Conservation (phyloP, 2,113 vertebrate genomes). For the Microcebus murinus region DNA sequence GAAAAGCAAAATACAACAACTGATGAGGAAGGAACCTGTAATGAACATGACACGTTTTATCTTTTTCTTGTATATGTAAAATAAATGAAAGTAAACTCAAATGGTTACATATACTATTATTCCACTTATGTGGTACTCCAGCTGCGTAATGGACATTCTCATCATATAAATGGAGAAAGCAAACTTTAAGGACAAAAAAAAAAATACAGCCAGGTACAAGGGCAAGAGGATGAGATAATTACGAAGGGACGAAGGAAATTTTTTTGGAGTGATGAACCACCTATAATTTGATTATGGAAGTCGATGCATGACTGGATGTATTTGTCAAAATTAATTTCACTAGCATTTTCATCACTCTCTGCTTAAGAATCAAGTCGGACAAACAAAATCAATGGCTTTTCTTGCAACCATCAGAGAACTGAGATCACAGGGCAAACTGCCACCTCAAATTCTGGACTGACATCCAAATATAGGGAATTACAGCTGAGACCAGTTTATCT, state of each 20-base stretch:
- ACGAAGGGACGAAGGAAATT: background rate
- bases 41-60: background rate
- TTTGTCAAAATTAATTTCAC: background rate
- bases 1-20: background rate
- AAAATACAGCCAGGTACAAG: background rate
- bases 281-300: background rate
- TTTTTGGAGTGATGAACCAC: background rate
- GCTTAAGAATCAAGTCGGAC: background rate
- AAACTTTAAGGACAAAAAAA: background rate
- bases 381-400: background rate
- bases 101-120: background rate
- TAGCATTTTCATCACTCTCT: background rate
- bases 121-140: background rate
- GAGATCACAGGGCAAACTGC: background rate
- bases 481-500: background rate
- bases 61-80: background rate
- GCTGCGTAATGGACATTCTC: background rate
- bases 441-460: background rate
- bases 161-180: background rate
- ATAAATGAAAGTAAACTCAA: background rate
- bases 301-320: background rate
- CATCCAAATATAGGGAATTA: background rate
- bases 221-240: background rate
- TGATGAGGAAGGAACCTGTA: background rate
- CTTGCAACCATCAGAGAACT: background rate